Conservation (phyloP, 2,888 invertebrate species). For the Coremacera marginata region DNA sequence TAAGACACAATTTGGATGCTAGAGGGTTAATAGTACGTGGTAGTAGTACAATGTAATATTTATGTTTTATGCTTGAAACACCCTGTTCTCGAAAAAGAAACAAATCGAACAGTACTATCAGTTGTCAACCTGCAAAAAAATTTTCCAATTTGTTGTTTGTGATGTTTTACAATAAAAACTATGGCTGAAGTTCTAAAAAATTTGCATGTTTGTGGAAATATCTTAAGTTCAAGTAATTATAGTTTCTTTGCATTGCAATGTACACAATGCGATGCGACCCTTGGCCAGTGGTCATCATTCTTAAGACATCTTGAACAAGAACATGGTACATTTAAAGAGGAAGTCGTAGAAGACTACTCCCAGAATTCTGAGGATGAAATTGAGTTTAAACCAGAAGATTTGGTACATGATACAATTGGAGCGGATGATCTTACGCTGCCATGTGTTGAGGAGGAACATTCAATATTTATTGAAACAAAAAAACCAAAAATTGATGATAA, state of each 20-base stretch:
- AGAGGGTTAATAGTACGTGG: too few species aligned
- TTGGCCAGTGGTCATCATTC: conserved; percentile 42
- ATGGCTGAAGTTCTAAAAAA: conserved; percentile 18
- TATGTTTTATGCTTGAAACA: too few species aligned
- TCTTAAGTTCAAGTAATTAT: conserved; percentile 42
- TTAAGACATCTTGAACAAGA: conserved; percentile 34
- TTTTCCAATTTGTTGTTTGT: not conserved
- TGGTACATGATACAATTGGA: not conserved
- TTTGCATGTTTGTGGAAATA: conserved; percentile 40
- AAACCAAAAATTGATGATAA: not conserved
- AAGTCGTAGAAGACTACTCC: not conserved
- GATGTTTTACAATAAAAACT: not conserved
- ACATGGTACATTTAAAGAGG: conserved; percentile 11
- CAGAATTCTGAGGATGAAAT: not conserved
- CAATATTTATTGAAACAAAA: conserved; percentile 24
- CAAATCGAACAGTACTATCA: not conserved
- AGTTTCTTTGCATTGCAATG: conserved; percentile 39
- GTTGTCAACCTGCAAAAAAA: not conserved
- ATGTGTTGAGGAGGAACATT: not conserved
- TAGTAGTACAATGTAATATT: too few species aligned
- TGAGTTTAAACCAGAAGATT: not conserved
- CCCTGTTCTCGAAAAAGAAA: not conserved
- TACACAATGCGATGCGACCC: conserved; percentile 27
- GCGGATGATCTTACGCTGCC: not conserved
- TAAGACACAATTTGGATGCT: too few species aligned